Evolutionary conservation across 2,888 invertebrate genomes (phyloP), one percentile per base, ranked within the genome.

Genomic region (Spisula solida): DNA sequence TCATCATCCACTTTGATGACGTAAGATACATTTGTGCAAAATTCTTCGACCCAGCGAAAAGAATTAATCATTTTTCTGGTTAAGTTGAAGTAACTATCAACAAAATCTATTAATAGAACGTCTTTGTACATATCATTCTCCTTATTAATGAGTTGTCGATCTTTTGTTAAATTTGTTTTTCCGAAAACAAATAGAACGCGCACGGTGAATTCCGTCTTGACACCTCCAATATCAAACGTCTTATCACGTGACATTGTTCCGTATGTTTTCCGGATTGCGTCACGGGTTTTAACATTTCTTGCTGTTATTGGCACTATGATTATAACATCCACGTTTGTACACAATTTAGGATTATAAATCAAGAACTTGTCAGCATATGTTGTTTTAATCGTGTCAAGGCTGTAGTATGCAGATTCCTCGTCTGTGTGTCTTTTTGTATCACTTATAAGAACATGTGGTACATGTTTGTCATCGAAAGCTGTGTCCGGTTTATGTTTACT

Each of bases 181-280:
- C 80, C 80, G 80, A 80, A n/a, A 80, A 80, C 16, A 80, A 80
- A 80, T 48, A 80, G 6, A 20, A 34, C n/a, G 8, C 80, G 29
- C n/a, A 80, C 48, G 14, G 47, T 20, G n/a, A 48, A n/a, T 0
- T 47, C n/a, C 20, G 41, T 34, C 5, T 80, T 48, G 4, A 25
- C 48, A n/a, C 48, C 48, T 4, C n/a, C 20, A 25, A 80, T 48
- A 18, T n/a, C 5, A 1, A 16, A 80, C 14, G 14, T 80, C 8
- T 48, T 8, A 20, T 80, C 80, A 80, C 80, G 80, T 20, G 80
- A 80, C 5, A 80, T 90, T 25, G 87, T 86, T 20, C 92, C 91
- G 92, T 93, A 94, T 5, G 94, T 93, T 14, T 90, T 85, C 34
- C 94, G 85, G n/a, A 94, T 51, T 51, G 51, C 51, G 51, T 51